Conservation (phyloP, 2,888 invertebrate genomes). For the Tillus elongatus region DNA sequence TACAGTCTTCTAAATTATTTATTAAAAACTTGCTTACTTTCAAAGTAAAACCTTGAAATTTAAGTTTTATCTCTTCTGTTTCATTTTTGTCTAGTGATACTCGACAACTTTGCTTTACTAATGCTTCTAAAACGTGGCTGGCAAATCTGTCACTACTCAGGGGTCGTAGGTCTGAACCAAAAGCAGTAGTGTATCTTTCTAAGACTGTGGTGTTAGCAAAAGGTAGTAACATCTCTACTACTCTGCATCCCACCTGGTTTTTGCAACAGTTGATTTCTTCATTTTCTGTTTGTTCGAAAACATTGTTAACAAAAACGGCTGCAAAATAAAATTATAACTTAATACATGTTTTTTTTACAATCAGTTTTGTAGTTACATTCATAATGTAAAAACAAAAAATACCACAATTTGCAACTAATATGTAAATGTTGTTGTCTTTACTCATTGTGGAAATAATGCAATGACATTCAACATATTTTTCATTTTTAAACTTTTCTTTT, state of each 20-base stretch:
- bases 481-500: no score
- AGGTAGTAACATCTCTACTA: slow-evolving; percentile 66
- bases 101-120: slow-evolving; percentile 50
- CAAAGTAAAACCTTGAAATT: slow-evolving; percentile 55
- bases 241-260: slow-evolving; percentile 73
- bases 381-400: no score
- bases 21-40: slow-evolving; percentile 66
- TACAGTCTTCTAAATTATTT: slow-evolving; percentile 79
- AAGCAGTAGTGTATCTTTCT: slow-evolving; percentile 52
- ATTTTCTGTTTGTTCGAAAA: slow-evolving; percentile 59
- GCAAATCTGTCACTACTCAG: slow-evolving; percentile 68
- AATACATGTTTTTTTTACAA: no score
- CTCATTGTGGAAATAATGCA: no score
- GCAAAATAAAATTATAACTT: no score
- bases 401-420: no score
- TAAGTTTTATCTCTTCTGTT: slow-evolving; percentile 32
- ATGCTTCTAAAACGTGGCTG: slow-evolving; percentile 68
- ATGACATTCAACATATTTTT: no score
- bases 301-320: slow-evolving; percentile 65
- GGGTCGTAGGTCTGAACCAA: slow-evolving; percentile 58
- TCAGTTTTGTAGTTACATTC: no score
- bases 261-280: slow-evolving; percentile 64
- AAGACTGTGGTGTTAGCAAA: slow-evolving; percentile 55
- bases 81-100: slow-evolving; percentile 40
- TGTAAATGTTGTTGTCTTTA: no score